These are phyloP conservation scores for Aethina tumida DNA, from an alignment of 1,140 invertebrate species.

Conservation along the genomic window DNA sequence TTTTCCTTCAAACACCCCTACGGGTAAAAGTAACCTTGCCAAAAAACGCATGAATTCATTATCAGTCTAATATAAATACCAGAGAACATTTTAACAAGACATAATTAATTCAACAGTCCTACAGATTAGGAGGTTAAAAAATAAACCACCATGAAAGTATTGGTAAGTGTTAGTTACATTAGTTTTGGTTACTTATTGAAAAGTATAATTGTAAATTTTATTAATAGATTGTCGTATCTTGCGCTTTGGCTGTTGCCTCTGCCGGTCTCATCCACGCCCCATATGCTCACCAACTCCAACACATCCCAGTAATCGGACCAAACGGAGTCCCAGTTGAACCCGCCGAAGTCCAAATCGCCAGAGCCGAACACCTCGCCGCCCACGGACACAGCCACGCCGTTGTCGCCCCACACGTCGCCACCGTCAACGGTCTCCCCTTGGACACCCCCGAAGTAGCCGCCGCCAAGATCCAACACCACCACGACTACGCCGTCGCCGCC, in stretches of 20 bases:
- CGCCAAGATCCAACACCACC: slow-evolving; percentile 50
- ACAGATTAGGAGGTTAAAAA: slow-evolving; percentile 30
- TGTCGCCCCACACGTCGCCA: slow-evolving; percentile 21
- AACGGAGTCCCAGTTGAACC: slow-evolving; percentile 39
- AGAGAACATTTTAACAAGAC: too few relatives aligned
- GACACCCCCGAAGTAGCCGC: slow-evolving; percentile 54
- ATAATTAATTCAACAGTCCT: slow-evolving; percentile 34
- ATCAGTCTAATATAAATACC: too few relatives aligned
- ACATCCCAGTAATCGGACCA: slow-evolving; percentile 24
- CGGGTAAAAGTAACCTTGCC: too few relatives aligned
- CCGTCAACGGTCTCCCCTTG: slow-evolving; percentile 42
- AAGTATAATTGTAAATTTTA: too few relatives aligned
- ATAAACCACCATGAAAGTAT: slow-evolving; percentile 31
- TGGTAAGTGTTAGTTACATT: too few relatives aligned
- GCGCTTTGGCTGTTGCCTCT: slow-evolving; percentile 22
- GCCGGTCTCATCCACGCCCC: slow-evolving; percentile 15
- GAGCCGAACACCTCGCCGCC: slow-evolving; percentile 46
- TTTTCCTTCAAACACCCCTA: too few relatives aligned
- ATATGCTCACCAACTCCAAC: slow-evolving; percentile 20
- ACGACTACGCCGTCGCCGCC: slow-evolving; percentile 45
- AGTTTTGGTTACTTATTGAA: too few relatives aligned
- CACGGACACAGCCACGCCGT: too few relatives aligned
- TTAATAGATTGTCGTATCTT: slow-evolving; percentile 27
- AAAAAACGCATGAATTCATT: too few relatives aligned
- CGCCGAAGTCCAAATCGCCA: slow-evolving; percentile 48